Percentiles rank a stretch among this genome's conserved stretches.
phyloP scores from a whole-genome alignment of 2,797 vertebrate genomes.

The Diglossa cyanea region DNA sequence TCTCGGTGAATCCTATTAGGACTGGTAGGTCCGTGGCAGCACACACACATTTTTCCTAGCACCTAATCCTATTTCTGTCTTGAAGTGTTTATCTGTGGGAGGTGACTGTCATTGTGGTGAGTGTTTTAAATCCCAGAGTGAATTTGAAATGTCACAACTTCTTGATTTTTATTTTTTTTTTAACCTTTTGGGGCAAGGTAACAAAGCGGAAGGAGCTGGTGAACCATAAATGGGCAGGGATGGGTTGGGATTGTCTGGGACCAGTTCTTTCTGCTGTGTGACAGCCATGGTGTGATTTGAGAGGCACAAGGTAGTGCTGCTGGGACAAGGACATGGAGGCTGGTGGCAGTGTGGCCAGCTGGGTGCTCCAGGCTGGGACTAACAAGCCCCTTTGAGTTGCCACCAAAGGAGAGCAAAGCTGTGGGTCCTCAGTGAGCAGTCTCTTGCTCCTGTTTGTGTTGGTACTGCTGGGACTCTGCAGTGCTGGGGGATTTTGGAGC shows the following conservation, averaged over 20 bases:
- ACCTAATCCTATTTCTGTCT: not conserved
- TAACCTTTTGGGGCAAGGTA: not conserved
- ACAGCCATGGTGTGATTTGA: rapidly evolving
- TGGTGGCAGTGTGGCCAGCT: not conserved
- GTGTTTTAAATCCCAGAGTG: not conserved
- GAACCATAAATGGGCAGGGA: not conserved
- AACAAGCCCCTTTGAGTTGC: not conserved
- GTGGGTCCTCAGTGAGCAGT: not conserved
- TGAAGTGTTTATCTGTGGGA: not conserved
- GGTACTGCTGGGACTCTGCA: not conserved
- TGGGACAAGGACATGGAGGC: not conserved
- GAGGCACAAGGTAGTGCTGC: not conserved
- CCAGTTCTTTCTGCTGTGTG: not conserved
- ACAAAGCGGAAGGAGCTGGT: not conserved
- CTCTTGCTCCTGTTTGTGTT: not conserved
- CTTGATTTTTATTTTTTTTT: not conserved
- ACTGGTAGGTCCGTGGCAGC: not conserved
- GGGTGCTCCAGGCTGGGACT: not conserved
- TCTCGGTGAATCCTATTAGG: not conserved
- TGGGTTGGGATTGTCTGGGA: not conserved
- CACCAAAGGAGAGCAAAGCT: not conserved
- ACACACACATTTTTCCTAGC: not conserved
- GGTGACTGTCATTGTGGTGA: not conserved
- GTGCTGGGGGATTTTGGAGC: not conserved
- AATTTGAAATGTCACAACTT: not conserved